A percentile compares a stretch with the other conserved stretches of the same genome.
phyloP scores from a whole-genome alignment of 2,797 vertebrate species.

The Sus cebifrons region DNA sequence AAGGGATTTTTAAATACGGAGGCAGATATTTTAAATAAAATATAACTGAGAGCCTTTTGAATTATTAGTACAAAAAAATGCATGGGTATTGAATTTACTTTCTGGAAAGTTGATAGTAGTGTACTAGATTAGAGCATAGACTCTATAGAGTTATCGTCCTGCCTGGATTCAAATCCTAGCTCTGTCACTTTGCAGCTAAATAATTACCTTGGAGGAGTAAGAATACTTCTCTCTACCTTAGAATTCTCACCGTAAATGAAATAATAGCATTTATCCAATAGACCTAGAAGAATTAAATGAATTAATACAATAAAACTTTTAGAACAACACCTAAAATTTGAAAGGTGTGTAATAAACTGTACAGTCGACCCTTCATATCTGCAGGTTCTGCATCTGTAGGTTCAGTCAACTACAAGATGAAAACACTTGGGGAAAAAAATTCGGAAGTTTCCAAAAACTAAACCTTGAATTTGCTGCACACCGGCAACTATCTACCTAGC shows the following conservation, averaged over 20 bases:
- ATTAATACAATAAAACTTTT: background rate
- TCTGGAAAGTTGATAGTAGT: conserved; percentile 17
- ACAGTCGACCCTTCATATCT: background rate
- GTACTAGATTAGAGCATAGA: background rate
- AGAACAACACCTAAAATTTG: conserved; percentile 50
- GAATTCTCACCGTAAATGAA: conserved; percentile 26
- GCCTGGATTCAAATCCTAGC: background rate
- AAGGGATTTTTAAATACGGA: conserved; percentile 3
- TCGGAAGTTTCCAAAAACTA: background rate
- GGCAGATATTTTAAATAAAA: conserved; percentile 47
- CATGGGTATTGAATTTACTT: conserved; percentile 18
- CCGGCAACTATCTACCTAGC: background rate
- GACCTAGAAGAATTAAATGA: conserved; percentile 6
- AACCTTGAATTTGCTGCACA: background rate
- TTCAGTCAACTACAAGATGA: background rate
- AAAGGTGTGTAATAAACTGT: conserved; percentile 20
- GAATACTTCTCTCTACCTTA: background rate
- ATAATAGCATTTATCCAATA: conserved; percentile 14
- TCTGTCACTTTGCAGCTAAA: conserved; percentile 10
- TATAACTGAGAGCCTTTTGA: conserved; percentile 41
- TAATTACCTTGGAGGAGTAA: conserved; percentile 3
- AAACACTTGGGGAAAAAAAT: background rate
- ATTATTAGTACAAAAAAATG: conserved; percentile 1
- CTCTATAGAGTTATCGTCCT: background rate
- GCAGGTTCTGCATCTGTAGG: background rate